Evolutionary conservation across 2,888 invertebrate species (phyloP).

Genomic region (Thymelicus acteon): DNA sequence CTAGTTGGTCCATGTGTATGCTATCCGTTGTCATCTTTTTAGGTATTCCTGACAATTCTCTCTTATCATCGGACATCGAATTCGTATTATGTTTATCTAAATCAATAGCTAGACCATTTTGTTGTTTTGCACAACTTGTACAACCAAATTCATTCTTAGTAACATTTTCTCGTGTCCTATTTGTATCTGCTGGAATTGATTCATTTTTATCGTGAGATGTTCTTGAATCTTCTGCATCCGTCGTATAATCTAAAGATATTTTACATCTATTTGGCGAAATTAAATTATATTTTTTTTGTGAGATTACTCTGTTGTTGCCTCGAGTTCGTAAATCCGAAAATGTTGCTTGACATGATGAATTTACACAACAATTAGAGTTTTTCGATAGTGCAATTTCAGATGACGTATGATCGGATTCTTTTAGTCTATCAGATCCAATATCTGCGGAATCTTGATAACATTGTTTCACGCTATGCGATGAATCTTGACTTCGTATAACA

Average conservation of each 20-base stretch:
- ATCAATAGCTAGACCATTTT: no score
- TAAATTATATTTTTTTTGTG: no score
- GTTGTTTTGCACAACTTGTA: background rate
- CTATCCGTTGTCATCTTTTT: background rate
- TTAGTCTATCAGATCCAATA: background rate
- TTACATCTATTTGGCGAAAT: background rate
- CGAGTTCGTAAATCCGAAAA: background rate
- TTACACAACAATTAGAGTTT: background rate
- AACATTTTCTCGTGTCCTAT: no score
- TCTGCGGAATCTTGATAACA: background rate
- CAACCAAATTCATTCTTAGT: background rate
- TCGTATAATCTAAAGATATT: background rate
- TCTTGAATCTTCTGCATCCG: background rate
- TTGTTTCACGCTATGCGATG: background rate
- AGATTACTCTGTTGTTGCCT: background rate
- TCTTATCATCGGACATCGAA: no score
- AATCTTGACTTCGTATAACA: background rate
- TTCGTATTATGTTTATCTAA: no score
- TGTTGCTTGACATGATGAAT: slow-evolving; percentile 1
- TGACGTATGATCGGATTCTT: background rate
- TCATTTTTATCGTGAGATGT: background rate
- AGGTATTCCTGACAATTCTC: no score
- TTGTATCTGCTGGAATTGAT: no score
- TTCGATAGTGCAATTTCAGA: background rate
- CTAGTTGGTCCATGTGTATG: slow-evolving; percentile 1